Evolutionary conservation across 1,140 invertebrate species (phyloP).

Genomic region (Oppia nitens): DNA sequence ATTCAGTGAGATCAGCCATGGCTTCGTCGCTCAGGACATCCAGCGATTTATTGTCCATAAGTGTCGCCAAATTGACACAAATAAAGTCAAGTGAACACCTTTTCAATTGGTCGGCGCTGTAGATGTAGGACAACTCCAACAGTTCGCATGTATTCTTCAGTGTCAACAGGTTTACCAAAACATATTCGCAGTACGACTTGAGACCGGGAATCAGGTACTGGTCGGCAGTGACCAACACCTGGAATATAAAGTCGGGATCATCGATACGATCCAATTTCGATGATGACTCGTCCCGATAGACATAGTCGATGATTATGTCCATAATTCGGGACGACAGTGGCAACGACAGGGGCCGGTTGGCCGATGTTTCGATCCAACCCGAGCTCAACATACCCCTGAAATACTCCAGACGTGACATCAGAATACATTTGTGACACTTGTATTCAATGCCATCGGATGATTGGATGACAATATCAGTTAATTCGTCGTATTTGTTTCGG

Average conservation of each 20-base stretch:
- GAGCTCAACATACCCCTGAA: slow-evolving; percentile 52
- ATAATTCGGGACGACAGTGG: slow-evolving; percentile 36
- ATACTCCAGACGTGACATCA: slow-evolving; percentile 50
- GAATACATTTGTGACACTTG: slow-evolving; percentile 50
- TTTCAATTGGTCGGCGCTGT: slow-evolving; percentile 47
- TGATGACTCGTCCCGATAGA: slow-evolving; percentile 44
- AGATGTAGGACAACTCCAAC: slow-evolving; percentile 45
- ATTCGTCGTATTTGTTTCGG: slow-evolving; percentile 25
- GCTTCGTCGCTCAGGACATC: slow-evolving; percentile 39
- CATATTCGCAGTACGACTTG: slow-evolving; percentile 45
- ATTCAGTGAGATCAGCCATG: slow-evolving; percentile 40
- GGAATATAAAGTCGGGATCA: slow-evolving; percentile 42
- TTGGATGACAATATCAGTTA: slow-evolving; percentile 42
- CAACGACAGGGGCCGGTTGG: slow-evolving; percentile 17
- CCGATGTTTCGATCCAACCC: slow-evolving; percentile 46
- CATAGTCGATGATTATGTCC: slow-evolving; percentile 42
- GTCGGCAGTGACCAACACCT: slow-evolving; percentile 47
- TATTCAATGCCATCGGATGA: slow-evolving; percentile 39
- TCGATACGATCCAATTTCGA: slow-evolving; percentile 29
- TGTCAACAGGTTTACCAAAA: slow-evolving; percentile 39
- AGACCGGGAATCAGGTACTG: slow-evolving; percentile 45
- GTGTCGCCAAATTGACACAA: slow-evolving; percentile 41
- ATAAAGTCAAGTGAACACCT: slow-evolving; percentile 49
- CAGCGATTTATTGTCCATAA: slow-evolving; percentile 45
- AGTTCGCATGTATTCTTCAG: slow-evolving; percentile 49